Evolutionary conservation across 2,113 vertebrate genomes (phyloP), one percentile per base, ranked within the genome.

Genomic region (Circaetus gallicus): DNA sequence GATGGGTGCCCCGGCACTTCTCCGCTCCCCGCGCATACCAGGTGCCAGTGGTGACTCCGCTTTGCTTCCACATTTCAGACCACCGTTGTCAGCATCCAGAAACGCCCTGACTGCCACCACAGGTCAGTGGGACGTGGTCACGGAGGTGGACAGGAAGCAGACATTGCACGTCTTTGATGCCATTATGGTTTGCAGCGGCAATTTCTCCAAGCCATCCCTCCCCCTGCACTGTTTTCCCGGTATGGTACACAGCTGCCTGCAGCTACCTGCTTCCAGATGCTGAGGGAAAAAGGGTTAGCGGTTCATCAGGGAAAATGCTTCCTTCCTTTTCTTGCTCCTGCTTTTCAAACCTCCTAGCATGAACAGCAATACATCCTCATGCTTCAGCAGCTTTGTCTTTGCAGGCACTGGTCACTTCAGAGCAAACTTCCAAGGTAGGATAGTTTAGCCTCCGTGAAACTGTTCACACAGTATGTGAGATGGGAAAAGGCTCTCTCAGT

Each of bases 181-280:
- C 1, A 95, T 99, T 26, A 96, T 99, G 97, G 98, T 99, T 90
- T 99, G 99, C 98, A 98, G 97, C 1, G 99, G 99, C 62, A 98
- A 87, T 25, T 98, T 98, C 93, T 97, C 93, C 1, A 91, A 97
- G 14, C 98, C 98, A 0, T 81, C 22, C 43, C 95, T 98, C 17
- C 99, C 99, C 11, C 85, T 99, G 91, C 94, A 97, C 66, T 94
- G 96, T 36, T 99, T 99, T 91, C 97, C 98, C 67, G 99, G 99
- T 99, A 96, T 2, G 1, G n/a, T 70, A 53, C 6, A 0, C 0
- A 2, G 29, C 69, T 92, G 43, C 32, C 45, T 71, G 50, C 0
- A 1, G 19, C 42, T 61, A 73, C 29, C 77, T 58, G 25, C 36
- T 84, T 80, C 47, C 45, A 79, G 31, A 18, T 43, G 16, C 24